phyloP scores from a whole-genome alignment of 2,888 invertebrate species.

The Schizaphis graminum region DNA sequence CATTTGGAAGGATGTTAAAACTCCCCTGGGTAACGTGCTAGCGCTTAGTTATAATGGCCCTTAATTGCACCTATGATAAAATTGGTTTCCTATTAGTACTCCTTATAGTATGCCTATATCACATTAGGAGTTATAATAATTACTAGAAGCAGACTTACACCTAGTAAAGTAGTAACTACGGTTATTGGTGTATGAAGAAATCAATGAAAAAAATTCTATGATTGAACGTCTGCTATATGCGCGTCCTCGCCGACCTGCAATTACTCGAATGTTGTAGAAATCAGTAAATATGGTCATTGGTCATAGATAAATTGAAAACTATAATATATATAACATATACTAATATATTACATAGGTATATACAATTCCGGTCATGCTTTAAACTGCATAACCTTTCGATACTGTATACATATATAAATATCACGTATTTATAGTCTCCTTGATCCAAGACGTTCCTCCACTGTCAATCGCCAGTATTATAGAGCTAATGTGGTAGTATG shows the following conservation, averaged over 20 bases:
- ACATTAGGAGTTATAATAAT: neutral
- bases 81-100: neutral
- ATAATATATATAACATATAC: neutral
- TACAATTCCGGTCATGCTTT: neutral
- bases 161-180: neutral
- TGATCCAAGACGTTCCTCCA: neutral
- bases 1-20: neutral
- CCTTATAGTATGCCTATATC: neutral
- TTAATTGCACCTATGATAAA: neutral
- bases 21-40: neutral
- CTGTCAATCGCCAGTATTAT: neutral
- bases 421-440: neutral
- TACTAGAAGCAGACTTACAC: neutral
- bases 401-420: neutral
- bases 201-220: neutral
- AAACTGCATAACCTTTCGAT: neutral
- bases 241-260: neutral
- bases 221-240: neutral
- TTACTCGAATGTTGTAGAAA: neutral
- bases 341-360: neutral
- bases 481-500: neutral
- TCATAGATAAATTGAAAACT: neutral
- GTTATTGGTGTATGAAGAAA: neutral
- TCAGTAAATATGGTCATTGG: neutral
- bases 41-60: neutral